Evolutionary conservation across 1,140 invertebrate genomes (phyloP).

Genomic region (Drosophila repletoides): DNA sequence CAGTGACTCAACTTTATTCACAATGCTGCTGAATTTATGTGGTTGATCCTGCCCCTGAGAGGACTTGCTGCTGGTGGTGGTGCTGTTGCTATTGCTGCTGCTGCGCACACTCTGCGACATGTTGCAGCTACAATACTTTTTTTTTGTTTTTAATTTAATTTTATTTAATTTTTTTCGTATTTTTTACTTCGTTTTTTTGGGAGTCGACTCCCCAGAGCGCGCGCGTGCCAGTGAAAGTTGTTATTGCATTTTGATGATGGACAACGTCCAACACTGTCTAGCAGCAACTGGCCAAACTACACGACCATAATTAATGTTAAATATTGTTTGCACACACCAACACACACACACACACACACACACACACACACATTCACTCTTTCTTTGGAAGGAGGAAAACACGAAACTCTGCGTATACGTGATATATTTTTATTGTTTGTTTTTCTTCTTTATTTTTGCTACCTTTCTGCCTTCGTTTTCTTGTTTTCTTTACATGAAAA

Average conservation of each 20-base stretch:
- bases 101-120: constrained; percentile 67
- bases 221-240: constrained; percentile 65
- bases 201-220: constrained; percentile 1
- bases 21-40: constrained; percentile 77
- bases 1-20: constrained; percentile 80
- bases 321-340: constrained; percentile 57
- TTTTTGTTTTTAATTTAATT: too few relatives aligned
- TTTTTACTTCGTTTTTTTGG: not conserved
- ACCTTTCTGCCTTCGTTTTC: constrained; percentile 22
- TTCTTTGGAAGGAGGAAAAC: too few relatives aligned
- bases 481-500: constrained; percentile 29
- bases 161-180: too few relatives aligned
- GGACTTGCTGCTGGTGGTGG: constrained; percentile 14
- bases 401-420: constrained; percentile 43
- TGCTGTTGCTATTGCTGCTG: constrained; percentile 35
- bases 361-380: not conserved
- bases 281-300: constrained; percentile 49
- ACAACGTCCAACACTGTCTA: not conserved
- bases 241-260: constrained; percentile 57
- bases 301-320: constrained; percentile 60
- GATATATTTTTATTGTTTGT: constrained; percentile 26
- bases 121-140: constrained; percentile 8
- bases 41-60: constrained; percentile 38
- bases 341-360: constrained; percentile 10
- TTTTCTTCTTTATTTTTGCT: constrained; percentile 41